Percentiles rank a stretch among this genome's conserved stretches.
These are phyloP conservation scores for Channa maculata DNA, from an alignment of 2,113 vertebrate species.

Conservation along the genomic window DNA sequence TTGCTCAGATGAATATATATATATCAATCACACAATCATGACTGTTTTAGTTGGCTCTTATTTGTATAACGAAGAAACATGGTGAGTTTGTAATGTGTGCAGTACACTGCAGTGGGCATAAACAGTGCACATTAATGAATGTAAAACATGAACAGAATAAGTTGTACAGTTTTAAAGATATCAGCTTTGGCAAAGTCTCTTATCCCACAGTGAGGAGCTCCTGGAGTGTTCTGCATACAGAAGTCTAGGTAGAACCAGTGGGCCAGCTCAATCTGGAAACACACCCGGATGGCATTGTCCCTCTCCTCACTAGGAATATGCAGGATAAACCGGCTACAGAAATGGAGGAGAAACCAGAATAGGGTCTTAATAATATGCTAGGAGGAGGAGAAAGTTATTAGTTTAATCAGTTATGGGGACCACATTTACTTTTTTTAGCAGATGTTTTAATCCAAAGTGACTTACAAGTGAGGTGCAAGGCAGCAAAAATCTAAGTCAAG, in stretches of 20 bases:
- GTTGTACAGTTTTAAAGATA: constrained; percentile 86
- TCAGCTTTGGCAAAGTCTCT: constrained; percentile 99
- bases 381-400: too few species aligned
- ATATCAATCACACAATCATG: too few species aligned
- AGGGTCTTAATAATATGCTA: not conserved
- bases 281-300: constrained; percentile 98
- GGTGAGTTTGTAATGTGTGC: not conserved
- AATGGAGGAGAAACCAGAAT: constrained; percentile 8
- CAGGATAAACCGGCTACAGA: constrained; percentile 95
- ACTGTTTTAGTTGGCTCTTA: not conserved
- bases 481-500: too few species aligned
- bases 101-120: too few species aligned
- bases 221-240: constrained; percentile 95
- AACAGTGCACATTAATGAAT: not conserved
- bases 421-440: too few species aligned
- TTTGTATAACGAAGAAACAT: not conserved
- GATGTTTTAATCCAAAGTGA: too few species aligned
- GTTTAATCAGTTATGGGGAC: too few species aligned
- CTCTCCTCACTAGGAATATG: constrained; percentile 98
- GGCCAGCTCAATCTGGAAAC: constrained; percentile 99
- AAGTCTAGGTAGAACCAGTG: constrained; percentile 99
- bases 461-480: too few species aligned
- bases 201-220: constrained; percentile 98
- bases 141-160: not conserved
- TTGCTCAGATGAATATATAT: too few species aligned